Base-by-base conservation (phyloP, 2,113 vertebrate species). In the Oostethus manadensis region DNA sequence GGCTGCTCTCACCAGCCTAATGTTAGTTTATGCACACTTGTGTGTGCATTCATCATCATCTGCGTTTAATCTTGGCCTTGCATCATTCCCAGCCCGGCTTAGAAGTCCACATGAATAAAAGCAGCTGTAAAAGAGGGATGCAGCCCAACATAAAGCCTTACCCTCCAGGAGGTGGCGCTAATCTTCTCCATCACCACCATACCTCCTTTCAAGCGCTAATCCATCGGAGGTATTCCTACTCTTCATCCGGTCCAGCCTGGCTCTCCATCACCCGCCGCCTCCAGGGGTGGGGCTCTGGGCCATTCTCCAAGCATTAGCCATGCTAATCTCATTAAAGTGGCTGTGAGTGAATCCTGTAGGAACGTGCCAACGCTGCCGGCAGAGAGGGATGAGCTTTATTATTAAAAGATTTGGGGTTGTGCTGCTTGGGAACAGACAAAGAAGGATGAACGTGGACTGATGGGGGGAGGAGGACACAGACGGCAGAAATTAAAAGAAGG, bases 311-410 rank as follows among this genome's bases (percentile, higher is more conserved):
- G 69, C 78, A 80, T 84, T 81, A 83, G 70, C 77, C 75, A 65
- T 76, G 77, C 70, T 83, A 83, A 84, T 83, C 84, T 79, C 60
- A 80, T 85, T 84, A 83, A 71, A 9, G 67, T 9, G 29, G 65
- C 69, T 69, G 48, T 72, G 80, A 83, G 80, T 83, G 75, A 83
- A 81, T 83, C 84, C 84, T 79, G 75, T 60, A 75, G 78, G 78
- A 80, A 70, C 70, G 56, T 67, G 65, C 62, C 33, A 66, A 60
- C 17, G 3, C 62, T 62, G 69, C 67, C 81, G 58, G 46, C 26
- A 64, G 70, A 80, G 77, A 80, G 1, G 43, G 58, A 73, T 63
- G 56, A 71, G 29, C 29, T 33, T 33, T 33, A 33, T 33, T 33
- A 33, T 33, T 33, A 33, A 33, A 33, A 33, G 29, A 33, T 33